Evolutionary conservation across 1,140 invertebrate species (phyloP).

Genomic region (Rhyzopertha dominica): DNA sequence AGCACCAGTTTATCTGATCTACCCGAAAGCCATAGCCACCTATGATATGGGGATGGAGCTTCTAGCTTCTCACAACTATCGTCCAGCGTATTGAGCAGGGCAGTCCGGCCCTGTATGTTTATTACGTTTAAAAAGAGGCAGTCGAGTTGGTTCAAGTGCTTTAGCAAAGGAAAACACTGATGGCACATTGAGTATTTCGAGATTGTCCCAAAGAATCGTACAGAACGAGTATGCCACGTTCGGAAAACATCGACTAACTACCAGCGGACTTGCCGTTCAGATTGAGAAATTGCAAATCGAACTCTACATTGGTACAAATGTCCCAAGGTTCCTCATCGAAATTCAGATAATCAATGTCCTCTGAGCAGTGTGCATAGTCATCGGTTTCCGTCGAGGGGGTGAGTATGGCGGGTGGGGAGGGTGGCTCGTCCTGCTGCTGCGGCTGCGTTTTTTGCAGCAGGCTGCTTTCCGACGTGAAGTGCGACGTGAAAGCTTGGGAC

Average conservation of each 20-base stretch:
- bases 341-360: conserved; percentile 34
- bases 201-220: no score
- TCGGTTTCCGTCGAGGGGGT: conserved; percentile 49
- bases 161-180: conserved; percentile 25
- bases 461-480: conserved; percentile 52
- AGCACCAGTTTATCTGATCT: no score
- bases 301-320: conserved; percentile 40
- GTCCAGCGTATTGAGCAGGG: no score
- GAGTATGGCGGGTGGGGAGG: conserved; percentile 53
- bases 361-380: conserved; percentile 27
- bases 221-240: no score
- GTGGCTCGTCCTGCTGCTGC: conserved; percentile 37
- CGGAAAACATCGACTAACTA: no score
- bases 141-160: conserved; percentile 33
- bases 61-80: no score
- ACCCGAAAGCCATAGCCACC: no score
- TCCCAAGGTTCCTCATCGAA: conserved; percentile 42
- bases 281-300: conserved; percentile 38
- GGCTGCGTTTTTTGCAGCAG: conserved; percentile 38
- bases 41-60: no score
- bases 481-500: conserved; percentile 53
- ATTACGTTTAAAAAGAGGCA: conserved; percentile 30
- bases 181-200: conserved; percentile 19
- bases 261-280: conserved; percentile 34
- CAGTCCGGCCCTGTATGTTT: no score